Conservation (phyloP, 2,113 vertebrate genomes). For the Pavo muticus region DNA sequence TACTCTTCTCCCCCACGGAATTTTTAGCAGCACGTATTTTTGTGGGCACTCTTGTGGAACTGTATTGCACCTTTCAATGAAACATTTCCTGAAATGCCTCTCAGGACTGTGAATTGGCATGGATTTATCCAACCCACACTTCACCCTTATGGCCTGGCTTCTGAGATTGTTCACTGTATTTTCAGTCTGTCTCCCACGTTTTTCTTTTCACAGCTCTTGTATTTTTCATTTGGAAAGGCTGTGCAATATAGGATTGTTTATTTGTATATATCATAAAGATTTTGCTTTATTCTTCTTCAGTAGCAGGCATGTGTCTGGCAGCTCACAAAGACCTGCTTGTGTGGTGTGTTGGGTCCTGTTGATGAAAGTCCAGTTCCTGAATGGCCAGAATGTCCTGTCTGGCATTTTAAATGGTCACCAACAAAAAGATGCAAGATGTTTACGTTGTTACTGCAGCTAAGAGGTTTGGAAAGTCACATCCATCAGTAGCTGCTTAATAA, state of each 20-base stretch:
- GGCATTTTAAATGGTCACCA: background rate
- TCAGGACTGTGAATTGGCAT: background rate
- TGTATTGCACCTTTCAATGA: background rate
- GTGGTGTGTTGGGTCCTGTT: background rate
- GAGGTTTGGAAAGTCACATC: background rate
- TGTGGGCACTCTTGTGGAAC: accelerated
- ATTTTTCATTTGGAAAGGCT: background rate
- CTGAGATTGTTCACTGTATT: background rate
- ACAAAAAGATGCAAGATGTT: background rate
- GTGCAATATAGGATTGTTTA: background rate
- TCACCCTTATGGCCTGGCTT: background rate
- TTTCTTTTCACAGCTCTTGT: background rate
- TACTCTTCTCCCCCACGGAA: background rate
- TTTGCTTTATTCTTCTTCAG: background rate
- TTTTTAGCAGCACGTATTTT: background rate
- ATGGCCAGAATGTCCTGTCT: background rate
- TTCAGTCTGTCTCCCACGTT: background rate
- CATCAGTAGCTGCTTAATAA: background rate
- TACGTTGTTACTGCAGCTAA: background rate
- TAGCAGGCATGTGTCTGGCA: background rate
- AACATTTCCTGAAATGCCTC: background rate
- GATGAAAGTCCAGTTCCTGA: background rate
- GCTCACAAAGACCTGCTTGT: background rate
- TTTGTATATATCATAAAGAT: background rate
- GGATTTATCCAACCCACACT: background rate